Evolutionary conservation across 2,888 invertebrate species (phyloP), one percentile per base, ranked within the genome.

Genomic region (Dolichopus griseipennis): DNA sequence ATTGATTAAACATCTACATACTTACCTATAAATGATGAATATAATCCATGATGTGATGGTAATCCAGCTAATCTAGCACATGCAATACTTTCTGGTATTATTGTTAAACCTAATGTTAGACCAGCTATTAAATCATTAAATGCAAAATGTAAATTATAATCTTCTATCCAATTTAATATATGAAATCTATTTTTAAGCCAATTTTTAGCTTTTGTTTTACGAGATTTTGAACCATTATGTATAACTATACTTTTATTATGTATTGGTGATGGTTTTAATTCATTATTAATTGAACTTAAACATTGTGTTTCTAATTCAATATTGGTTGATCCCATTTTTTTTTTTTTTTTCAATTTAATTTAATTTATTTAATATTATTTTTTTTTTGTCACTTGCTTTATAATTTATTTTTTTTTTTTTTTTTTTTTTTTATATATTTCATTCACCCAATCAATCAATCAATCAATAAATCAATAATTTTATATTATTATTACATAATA

Each of bases 71-170:
- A 84, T 71, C 90, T 84, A 61, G 96, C 95, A 78, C 95, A 95
- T n/a, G 96, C 96, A 75, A 97, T 90, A 74, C 93, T 93, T 83
- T 95, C 95, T 9, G 95, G 96, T 73, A 96, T 93, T 78, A 96
- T 89, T 20, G 95, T 96, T 63, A 96, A 84, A 1, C 95, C 95
- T 9, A 96, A 86, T 8, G 96, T 94, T 67, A 95, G 78, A 65
- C 96, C 96, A 10, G 95, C 92, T 72, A 96, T 90, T 65, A 91
- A 76, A 82, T 96, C 96, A 15, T 91, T 90, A 72, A 90, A 81
- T 12, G 90, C 88, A 75, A 76, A 79, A 66, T 77, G 76, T 65
- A 76, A 69, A 33, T 78, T 76, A 68, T 68, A 80, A 3, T 73
- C 71, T 15, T 75, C 74, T n/a, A 80, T 77, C 80, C 80, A 80